Base-by-base conservation (phyloP, 2,888 invertebrate genomes). In the Phrixothrix hirtus region DNA sequence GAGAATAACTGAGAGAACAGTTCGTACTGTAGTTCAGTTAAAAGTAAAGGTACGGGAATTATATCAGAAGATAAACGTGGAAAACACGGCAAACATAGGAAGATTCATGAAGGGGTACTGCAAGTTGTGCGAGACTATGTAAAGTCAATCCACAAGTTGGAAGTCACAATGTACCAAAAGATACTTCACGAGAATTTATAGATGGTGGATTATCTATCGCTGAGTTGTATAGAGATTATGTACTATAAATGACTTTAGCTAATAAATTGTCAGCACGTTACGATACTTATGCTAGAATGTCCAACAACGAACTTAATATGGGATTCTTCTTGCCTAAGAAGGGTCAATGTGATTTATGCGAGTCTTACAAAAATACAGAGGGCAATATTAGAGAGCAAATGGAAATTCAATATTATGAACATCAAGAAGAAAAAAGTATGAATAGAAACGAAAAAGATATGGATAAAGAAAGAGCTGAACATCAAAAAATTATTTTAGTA, bases 281-380 rank as follows among this genome's bases (percentile, higher is more conserved):
- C 52, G 62, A 63, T 47, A 57, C 55, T 12, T 67, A 61, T 54
- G 39, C 56, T 16, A 59, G 60, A 25, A 63, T 65, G 55, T 69
- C 67, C 46, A 61, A 63, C 44, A 58, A 47, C 12, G 59, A 67
- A 46, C 68, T 63, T 11, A 31, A 35, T 35, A 35, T 35, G 10
- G 35, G 15, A 16, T 16, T 35, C 11, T 35, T 35, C 16, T 2
- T 13, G 11, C n/a, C n/a, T n/a, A n/a, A n/a, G n/a, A n/a, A n/a
- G 30, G 68, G 70, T 50, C 62, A 62, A 30, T 71, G 68, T 37
- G 66, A 68, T 42, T 57, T 52, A 7, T 61, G 62, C 51, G 59
- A 55, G 15, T 34, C 58, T 6, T 65, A 61, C 43, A 51, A 64
- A 50, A 65, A 67, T 60, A 59, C 66, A 36, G 39, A 43, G 17